Base-by-base conservation (phyloP, 2,113 vertebrate genomes). In the Ornithorhynchus anatinus region DNA sequence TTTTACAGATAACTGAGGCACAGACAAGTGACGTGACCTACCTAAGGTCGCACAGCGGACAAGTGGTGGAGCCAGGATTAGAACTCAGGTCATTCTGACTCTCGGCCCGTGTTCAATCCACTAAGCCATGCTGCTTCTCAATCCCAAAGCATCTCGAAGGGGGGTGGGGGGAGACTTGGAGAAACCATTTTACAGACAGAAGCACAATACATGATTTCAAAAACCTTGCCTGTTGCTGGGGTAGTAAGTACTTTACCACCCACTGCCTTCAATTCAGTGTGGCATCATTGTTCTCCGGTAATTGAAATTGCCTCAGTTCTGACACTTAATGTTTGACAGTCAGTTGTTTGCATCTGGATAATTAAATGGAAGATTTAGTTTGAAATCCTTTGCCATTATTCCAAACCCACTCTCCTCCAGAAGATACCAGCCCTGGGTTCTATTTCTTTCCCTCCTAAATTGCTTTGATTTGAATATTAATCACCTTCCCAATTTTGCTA, bases 321-420 rank as follows among this genome's bases (percentile, higher is more conserved):
- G 61, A 79, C 67, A 73, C 59, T 82, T 52, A 67, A n/a, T n/a
- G n/a, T n/a, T n/a, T n/a, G n/a, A 52, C 43, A 73, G 59, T 31
- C 40, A 68, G 72, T 25, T 81, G 52, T 77, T 81, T 58, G 61
- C 69, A 77, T 75, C 39, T 63, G 31, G 44, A 43, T 72, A 88
- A 86, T 80, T 87, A 86, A 80, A 82, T 35, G 27, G 53, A 68
- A 84, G 15, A 53, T 63, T 80, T 76, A 59, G 48, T 20, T 77
- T n/a, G 56, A 77, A 64, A 79, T 37, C 35, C 59, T 77, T 58
- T 59, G 40, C 44, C 59, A 22, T 33, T 79, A 62, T 57, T 84
- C 38, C 48, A 43, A 48, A 51, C 29, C 22, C 61, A 65, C 2
- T 6, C 37, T 65, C 47, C 37, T 84, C 48, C 51, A 25, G 36